Base-by-base conservation (phyloP, 2,888 invertebrate genomes). In the Hedychridium roseum region DNA sequence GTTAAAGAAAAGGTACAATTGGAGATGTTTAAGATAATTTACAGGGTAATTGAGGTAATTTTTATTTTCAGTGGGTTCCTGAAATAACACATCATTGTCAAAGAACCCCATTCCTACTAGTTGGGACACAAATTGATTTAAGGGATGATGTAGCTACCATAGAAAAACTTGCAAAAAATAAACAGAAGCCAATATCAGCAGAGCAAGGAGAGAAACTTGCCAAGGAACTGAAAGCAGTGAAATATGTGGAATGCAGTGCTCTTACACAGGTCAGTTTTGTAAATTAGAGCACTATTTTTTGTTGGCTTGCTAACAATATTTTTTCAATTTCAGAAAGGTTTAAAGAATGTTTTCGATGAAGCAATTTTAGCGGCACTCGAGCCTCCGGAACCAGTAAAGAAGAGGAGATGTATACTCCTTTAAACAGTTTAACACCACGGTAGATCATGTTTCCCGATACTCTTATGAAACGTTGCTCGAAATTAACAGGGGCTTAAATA, bases 21-120 rank as follows among this genome's bases (percentile, higher is more conserved):
- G n/a, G n/a, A n/a, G n/a, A n/a, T n/a, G n/a, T n/a, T n/a, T n/a
- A n/a, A n/a, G n/a, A n/a, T 17, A 17, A 42, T 34, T 30, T 14
- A 5, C 16, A 20, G 21, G 2, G 15, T 18, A 40, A 11, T 6
- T 2, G 18, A 15, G n/a, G 28, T 27, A 16, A 31, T 39, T 26
- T 18, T 9, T 5, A 35, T 73, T 82, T 79, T 28, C 79, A 97
- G 97, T 98, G 98, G 98, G 97, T 98, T 44, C 98, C 98, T 55
- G 98, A 98, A 86, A 98, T 99, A 74, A 95, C 96, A 68, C 98
- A 99, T 84, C 98, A 99, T 80, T 98, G 97, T 84, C 96, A 96
- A 79, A 97, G 96, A 82, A 98, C 97, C 48, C 98, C 98, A 50
- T 99, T 98, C 81, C 84, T 99, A 58, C 82, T 99, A 69, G 92